Base-by-base conservation (phyloP, 2,113 vertebrate species). In the Callopanchax toddi region DNA sequence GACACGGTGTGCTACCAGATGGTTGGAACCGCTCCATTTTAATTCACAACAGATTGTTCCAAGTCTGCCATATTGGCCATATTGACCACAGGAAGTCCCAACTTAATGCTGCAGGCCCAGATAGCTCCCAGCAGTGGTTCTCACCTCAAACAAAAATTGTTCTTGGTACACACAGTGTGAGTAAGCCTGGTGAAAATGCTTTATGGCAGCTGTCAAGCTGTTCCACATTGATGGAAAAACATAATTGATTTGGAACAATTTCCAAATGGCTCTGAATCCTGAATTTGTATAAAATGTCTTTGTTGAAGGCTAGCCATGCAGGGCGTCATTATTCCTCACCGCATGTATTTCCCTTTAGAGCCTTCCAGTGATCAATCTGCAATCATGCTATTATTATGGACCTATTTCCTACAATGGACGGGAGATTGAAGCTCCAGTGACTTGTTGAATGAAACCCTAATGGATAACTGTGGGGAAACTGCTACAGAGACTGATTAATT, bases 401-500 rank as follows among this genome's bases (percentile, higher is more conserved):
- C 84, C 90, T 85, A 87, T 90, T 91, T 90, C 60, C 75, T 87
- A 92, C 89, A 93, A 88, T 86, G 80, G 81, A 81, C 91, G 91
- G 87, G 86, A 91, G 90, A 93, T 87, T 89, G 89, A 87, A 92
- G 91, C 89, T 88, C 85, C 64, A n/a, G 53, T 73, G 88, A 87
- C 83, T 83, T 83, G 79, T 73, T 83, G 89, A 91, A 89, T 90
- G 71, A 86, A 89, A 86, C 81, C 77, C 66, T 90, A 91, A 92
- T 91, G 90, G 89, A 89, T 87, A 86, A 78, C 86, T 83, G 82
- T 79, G 86, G 90, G 43, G 91, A 94, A 93, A 82, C 92, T 93
- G 94, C 93, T 93, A 95, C 72, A 81, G 22, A 55, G 84, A 80
- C 86, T 94, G 94, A 96, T 95, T 96, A 96, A 97, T 96, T 95